Evolutionary conservation across 2,113 vertebrate species (phyloP), one percentile per base, ranked within the genome.

Genomic region (Ursus arctos): DNA sequence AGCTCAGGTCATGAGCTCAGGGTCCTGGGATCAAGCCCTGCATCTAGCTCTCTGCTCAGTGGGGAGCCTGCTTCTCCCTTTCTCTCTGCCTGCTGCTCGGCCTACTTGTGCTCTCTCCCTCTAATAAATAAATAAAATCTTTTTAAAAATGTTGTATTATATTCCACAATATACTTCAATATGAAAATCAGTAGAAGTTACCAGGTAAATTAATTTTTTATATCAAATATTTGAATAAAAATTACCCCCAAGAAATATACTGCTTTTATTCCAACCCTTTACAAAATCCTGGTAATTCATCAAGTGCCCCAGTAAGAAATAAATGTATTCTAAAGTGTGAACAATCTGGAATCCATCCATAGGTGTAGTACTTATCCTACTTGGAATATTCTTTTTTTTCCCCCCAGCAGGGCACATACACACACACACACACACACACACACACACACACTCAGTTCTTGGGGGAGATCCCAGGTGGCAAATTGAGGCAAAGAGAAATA

Each of bases 211-310:
- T 92, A 91, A 63, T 4, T 7, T 40, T 77, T 80, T 84, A 26
- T 51, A 74, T 53, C 26, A 84, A 53, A 40, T 93, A 91, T 53
- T 89, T 91, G 40, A 82, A 47, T 59, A 59, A 69, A 96, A 65
- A 59, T 79, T 13, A 80, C 4, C 2, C 65, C 80, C 4, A 24
- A 43, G 15, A 76, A 88, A 79, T 77, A 36, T 15, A n/a, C 16
- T 91, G 12, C 16, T 93, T 71, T 51, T 85, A 18, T 92, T 81
- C 7, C 49, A 67, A 49, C 1, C 0, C 2, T 93, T 92, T 36
- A 65, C 6, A 87, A 59, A 90, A 55, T 69, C 63, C 6, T 36
- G 36, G 1, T 22, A 57, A 8, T 82, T 95, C 15, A 59, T 22
- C 67, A 74, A 79, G 4, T 90, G 28, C n/a, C 31, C 43, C 15